Evolutionary conservation across 2,113 vertebrate species (phyloP), one percentile per base, ranked within the genome.

Genomic region (Arvicanthis niloticus): DNA sequence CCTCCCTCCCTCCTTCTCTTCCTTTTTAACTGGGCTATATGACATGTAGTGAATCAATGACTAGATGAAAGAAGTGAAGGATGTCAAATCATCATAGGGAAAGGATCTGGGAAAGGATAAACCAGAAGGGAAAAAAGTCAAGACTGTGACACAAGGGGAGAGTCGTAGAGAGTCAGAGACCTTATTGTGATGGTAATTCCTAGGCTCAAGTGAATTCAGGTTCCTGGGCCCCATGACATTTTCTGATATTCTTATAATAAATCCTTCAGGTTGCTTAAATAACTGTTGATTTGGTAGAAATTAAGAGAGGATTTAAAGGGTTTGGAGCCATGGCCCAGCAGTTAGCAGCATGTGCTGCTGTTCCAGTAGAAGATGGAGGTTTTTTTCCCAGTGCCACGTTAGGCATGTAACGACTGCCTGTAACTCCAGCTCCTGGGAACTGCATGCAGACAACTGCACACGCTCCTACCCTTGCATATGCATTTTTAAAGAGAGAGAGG

Each of bases 231-330:
- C 40, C 60, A 75, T 9, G 37, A 96, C 16, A 15, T 16, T 87
- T 85, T 31, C 65, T 53, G 82, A 21, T 26, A 45, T 70, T 72
- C 68, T 86, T 75, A 42, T 3, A 48, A 48, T 21, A 94, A 89
- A 56, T 26, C 21, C 29, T 89, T 26, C 62, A 34, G 70, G 90
- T 96, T 94, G 60, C 65, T 73, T 81, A 89, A 40, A 42, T n/a
- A 65, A 15, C 34, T n/a, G 34, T 72, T 34, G 26, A 31, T 56
- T 37, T n/a, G 15, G 65, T 96, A 11, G 37, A 93, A 97, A 87
- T n/a, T 40, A 15, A 91, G 53, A 91, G 34, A 95, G n/a, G 15
- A 65, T 76, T 88, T 42, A 85, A 85, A 45, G 58, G 37, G 26
- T 2, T n/a, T 85, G 58, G 40, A 65, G 58, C 40, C 13, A 19